Evolutionary conservation across 2,797 vertebrate species (phyloP), one percentile per base, ranked within the genome.

Genomic region (Myotis findleyi): DNA sequence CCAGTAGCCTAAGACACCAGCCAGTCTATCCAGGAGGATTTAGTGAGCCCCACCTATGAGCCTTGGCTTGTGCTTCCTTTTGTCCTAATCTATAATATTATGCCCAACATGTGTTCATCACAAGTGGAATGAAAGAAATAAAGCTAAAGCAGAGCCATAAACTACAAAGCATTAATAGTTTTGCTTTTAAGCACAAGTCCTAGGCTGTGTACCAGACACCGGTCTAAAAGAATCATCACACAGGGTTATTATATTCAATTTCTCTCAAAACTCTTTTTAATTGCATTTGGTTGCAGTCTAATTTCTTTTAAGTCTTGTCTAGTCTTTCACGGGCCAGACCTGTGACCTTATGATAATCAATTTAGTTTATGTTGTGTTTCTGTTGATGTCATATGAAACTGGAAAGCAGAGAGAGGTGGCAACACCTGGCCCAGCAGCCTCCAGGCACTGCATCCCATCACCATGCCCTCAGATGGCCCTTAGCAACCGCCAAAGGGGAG

Each of bases 221-320:
- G 20, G 77, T 73, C 85, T 88, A 51, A 89, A 86, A 95, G 81
- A 89, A 83, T 71, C 77, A 55, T 53, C 87, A 68, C 73, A 66
- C 12, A 6, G 85, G 73, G 53, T 84, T 92, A 95, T 93, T 79
- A 72, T 12, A 87, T 68, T 94, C 95, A 83, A 13, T 93, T 92
- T 94, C 95, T 91, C 91, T 86, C 95, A 88, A 80, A 87, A 81
- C 57, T 30, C 25, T 86, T 68, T 94, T 92, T 96, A 97, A 97
- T 97, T 95, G 89, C 80, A 68, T 91, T 86, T 9, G 38, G 82
- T 86, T 91, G 6, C 30, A 92, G 92, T 96, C 92, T 94, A 72
- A 97, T 97, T 97, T 97, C 95, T 94, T 94, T 93, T 62, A 41
- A 87, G 84, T 69, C 90, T 90, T 83, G 79, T 95, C 85, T 83